Evolutionary conservation across 2,888 invertebrate species (phyloP).

Genomic region (Drosophila anomalata): DNA sequence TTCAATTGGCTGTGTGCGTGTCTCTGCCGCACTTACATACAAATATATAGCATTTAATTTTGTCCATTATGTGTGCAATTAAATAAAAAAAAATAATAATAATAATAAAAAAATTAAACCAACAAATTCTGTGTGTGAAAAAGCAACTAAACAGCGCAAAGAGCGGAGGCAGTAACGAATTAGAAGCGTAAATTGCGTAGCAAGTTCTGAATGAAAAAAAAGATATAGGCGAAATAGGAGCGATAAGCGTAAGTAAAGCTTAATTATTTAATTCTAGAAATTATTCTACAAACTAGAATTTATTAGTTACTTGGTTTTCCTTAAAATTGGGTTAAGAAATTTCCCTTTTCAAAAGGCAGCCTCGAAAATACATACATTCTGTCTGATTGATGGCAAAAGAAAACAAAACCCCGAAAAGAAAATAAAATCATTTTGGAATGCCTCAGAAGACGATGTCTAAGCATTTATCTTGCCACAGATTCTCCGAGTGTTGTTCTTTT

Average conservation of each 20-base stretch:
- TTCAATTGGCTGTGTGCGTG: slow-evolving; percentile 41
- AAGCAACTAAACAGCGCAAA: slow-evolving; percentile 26
- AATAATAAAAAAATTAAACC: slow-evolving; percentile 33
- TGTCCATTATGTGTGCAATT: slow-evolving; percentile 71
- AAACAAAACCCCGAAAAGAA: slow-evolving; percentile 29
- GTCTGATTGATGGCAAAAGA: slow-evolving; percentile 13
- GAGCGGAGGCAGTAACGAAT: slow-evolving; percentile 53
- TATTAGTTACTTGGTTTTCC: background rate
- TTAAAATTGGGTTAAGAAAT: slow-evolving; percentile 9
- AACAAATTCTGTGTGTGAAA: slow-evolving; percentile 67
- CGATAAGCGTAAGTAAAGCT: slow-evolving; percentile 70
- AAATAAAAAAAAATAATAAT: slow-evolving; percentile 33
- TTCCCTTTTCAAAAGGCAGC: slow-evolving; percentile 1
- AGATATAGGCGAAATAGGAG: slow-evolving; percentile 36
- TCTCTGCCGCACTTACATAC: slow-evolving; percentile 29
- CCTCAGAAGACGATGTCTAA: slow-evolving; percentile 32
- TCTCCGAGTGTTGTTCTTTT: slow-evolving; percentile 22
- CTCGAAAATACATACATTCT: background rate
- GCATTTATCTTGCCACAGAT: slow-evolving; percentile 43
- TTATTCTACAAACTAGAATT: no score
- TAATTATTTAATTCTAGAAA: background rate
- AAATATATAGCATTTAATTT: slow-evolving; percentile 63
- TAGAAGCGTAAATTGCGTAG: slow-evolving; percentile 76
- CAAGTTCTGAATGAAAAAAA: slow-evolving; percentile 71
- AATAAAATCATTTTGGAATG: slow-evolving; percentile 35